Conservation (phyloP, 2,113 vertebrate genomes). For the Colistium nudipinnis region DNA sequence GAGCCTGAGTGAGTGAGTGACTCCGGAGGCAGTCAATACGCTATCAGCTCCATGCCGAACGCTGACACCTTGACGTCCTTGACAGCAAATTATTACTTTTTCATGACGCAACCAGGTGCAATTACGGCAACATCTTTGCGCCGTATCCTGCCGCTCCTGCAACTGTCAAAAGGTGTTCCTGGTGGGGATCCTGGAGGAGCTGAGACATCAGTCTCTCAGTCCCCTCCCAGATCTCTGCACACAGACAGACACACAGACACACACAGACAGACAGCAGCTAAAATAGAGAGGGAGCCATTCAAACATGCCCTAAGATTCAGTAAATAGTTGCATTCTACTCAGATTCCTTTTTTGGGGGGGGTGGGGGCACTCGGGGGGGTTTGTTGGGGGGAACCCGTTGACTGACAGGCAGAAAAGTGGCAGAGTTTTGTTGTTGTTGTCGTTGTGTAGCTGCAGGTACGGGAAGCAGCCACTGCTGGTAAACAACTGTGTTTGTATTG, state of each 20-base stretch:
- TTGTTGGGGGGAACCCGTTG: conserved; percentile 72
- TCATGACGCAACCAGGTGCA: conserved; percentile 87
- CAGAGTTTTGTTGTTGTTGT: conserved; percentile 73
- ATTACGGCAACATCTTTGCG: conserved; percentile 86
- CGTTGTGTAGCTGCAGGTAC: conserved; percentile 50
- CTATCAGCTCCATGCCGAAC: conserved; percentile 84
- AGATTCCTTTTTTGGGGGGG: conserved; percentile 61
- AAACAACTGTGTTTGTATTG: conserved; percentile 77
- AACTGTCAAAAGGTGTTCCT: conserved; percentile 84
- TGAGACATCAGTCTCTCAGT: conserved; percentile 82
- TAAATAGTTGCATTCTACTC: conserved; percentile 73
- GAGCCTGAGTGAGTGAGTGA: conserved; percentile 73
- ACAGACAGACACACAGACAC: conserved; percentile 76
- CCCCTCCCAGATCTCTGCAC: conserved; percentile 73
- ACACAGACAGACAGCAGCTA: conserved; percentile 50
- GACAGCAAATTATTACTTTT: conserved; percentile 88
- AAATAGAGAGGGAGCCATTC: conserved; percentile 66
- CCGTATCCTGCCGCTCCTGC: conserved; percentile 80
- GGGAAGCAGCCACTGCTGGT: conserved; percentile 36
- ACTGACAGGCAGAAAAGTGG: conserved; percentile 68
- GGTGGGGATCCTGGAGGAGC: conserved; percentile 80
- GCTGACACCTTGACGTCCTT: conserved; percentile 85
- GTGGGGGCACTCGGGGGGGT: conserved; percentile 53
- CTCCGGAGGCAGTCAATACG: conserved; percentile 82
- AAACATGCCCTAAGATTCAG: conserved; percentile 72